phyloP scores from a whole-genome alignment of 2,113 vertebrate genomes.

The Rhagologus leucostigma region DNA sequence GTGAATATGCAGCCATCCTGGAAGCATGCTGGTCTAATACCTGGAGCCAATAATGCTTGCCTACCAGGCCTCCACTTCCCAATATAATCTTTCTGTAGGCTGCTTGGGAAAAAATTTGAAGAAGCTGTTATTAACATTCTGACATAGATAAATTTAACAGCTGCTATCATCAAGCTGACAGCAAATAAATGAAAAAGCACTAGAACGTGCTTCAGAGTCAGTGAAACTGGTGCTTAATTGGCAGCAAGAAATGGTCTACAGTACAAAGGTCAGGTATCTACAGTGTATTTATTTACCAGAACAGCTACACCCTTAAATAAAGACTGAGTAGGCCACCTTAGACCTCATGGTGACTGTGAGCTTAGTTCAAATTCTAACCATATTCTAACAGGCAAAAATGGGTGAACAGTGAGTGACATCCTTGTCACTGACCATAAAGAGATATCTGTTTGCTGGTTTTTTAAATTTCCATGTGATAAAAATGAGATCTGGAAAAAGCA shows the following conservation, averaged over 20 bases:
- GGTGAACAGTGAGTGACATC: not conserved
- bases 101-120: not conserved
- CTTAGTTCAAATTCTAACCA: not conserved
- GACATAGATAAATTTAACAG: not conserved
- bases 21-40: not conserved
- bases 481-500: not conserved
- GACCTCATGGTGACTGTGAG: not conserved
- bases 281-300: not conserved
- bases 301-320: not conserved
- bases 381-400: not conserved
- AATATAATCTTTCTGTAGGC: not conserved
- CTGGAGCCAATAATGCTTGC: not conserved
- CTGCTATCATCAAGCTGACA: not conserved
- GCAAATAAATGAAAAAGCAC: not conserved
- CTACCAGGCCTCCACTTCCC: not conserved
- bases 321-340: not conserved
- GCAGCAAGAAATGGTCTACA: not conserved
- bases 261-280: not conserved
- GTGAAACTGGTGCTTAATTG: not conserved
- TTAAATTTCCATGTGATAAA: not conserved
- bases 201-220: not conserved
- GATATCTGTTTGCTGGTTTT: rapidly evolving
- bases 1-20: not conserved
- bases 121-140: not conserved
- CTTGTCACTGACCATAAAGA: not conserved